Evolutionary conservation across 2,113 vertebrate species (phyloP).

Genomic region (Nymphicus hollandicus): DNA sequence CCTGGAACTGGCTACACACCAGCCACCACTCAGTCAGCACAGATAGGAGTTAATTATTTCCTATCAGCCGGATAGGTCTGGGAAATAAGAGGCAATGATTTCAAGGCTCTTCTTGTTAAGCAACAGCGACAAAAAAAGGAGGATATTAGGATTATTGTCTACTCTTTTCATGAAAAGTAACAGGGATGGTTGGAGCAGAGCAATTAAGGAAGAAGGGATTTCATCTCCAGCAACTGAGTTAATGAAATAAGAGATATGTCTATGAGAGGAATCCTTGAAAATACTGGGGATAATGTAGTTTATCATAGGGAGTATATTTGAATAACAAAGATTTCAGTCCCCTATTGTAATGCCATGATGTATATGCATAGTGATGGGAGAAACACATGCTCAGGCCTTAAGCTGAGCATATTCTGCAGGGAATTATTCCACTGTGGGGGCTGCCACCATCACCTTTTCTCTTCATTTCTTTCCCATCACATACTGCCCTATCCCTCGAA

Average conservation of each 20-base stretch:
- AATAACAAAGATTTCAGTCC: slow-evolving; percentile 28
- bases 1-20: slow-evolving; percentile 40
- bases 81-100: slow-evolving; percentile 42
- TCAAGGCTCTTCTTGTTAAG: slow-evolving; percentile 40
- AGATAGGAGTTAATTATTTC: slow-evolving; percentile 69
- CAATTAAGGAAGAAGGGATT: slow-evolving; percentile 43
- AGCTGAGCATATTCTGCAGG: neutral
- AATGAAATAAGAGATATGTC: slow-evolving; percentile 19
- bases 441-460: neutral
- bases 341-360: neutral
- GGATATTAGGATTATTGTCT: slow-evolving; percentile 50
- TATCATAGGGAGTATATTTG: neutral
- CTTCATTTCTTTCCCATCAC: neutral
- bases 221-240: slow-evolving; percentile 16
- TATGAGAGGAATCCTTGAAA: slow-evolving; percentile 3
- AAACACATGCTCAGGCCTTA: neutral
- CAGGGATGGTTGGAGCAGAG: neutral
- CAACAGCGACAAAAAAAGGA: neutral
- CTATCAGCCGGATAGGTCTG: neutral
- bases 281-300: neutral
- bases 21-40: neutral
- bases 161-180: slow-evolving; percentile 10
- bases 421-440: neutral
- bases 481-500: neutral
- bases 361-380: neutral